A percentile compares a stretch with the other conserved stretches of the same genome.
phyloP scores from a whole-genome alignment of 2,113 vertebrate genomes.

The Colossoma macropomum region DNA sequence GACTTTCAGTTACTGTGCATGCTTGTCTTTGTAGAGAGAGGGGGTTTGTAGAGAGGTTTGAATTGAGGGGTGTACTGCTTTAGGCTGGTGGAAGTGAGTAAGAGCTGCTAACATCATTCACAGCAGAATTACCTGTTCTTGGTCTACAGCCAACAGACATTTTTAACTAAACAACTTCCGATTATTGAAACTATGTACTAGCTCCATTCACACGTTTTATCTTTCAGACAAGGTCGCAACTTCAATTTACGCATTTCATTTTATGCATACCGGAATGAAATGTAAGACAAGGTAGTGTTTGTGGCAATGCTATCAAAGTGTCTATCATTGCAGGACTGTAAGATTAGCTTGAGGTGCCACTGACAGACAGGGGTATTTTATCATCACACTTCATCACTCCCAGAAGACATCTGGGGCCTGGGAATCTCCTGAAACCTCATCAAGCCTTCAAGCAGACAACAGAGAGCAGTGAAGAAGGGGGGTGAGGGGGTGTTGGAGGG shows the following conservation, averaged over 20 bases:
- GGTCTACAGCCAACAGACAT: background rate
- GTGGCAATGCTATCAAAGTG: conserved; percentile 16
- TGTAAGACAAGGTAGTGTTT: background rate
- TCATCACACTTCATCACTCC: conserved; percentile 20
- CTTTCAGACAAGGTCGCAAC: background rate
- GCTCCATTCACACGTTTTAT: background rate
- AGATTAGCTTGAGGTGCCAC: background rate
- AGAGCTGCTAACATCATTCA: background rate
- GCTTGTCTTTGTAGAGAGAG: too few relatives aligned
- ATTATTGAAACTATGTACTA: background rate
- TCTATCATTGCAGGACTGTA: background rate
- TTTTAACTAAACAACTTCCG: background rate
- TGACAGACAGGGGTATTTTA: conserved; percentile 11
- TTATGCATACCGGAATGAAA: conserved; percentile 8
- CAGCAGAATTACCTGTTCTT: background rate
- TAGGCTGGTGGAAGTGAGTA: too few relatives aligned
- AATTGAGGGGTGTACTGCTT: too few relatives aligned
- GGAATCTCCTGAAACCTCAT: conserved; percentile 10
- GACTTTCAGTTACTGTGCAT: too few relatives aligned
- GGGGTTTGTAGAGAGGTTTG: too few relatives aligned
- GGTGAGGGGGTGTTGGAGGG: background rate
- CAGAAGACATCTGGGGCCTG: conserved; percentile 4
- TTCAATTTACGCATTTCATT: background rate
- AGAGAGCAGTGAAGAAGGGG: background rate
- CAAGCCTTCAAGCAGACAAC: background rate